phyloP scores from a whole-genome alignment of 37 sponge, comb jelly and placozoan species.

The Tethya wilhelma region DNA sequence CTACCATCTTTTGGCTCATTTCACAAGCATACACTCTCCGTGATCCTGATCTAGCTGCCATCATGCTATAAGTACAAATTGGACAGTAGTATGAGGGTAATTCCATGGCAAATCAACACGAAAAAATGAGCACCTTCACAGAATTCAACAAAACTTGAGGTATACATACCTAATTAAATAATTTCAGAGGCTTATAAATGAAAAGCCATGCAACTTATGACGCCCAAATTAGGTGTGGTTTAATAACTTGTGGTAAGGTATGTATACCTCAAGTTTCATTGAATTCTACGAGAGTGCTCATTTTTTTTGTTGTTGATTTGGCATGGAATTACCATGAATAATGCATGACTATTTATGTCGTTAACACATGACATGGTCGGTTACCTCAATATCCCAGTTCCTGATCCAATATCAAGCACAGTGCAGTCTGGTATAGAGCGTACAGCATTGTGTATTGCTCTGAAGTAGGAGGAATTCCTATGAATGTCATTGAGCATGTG shows the following conservation, averaged over 20 bases:
- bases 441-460: slow-evolving; percentile 49
- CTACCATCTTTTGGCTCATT: slow-evolving; percentile 30
- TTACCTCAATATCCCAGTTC: slow-evolving; percentile 82
- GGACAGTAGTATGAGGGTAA: neutral
- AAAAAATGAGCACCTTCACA: too few relatives aligned
- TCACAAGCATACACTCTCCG: slow-evolving; percentile 70
- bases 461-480: slow-evolving; percentile 50
- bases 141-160: too few relatives aligned
- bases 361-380: neutral
- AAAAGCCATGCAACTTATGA: too few relatives aligned
- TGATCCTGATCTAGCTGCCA: slow-evolving; percentile 68
- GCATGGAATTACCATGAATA: too few relatives aligned
- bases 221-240: too few relatives aligned
- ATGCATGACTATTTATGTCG: neutral
- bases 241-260: too few relatives aligned
- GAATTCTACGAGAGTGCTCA: too few relatives aligned
- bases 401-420: slow-evolving; percentile 79
- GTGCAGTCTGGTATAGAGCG: slow-evolving; percentile 7
- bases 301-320: too few relatives aligned
- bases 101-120: too few relatives aligned
- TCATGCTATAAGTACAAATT: slow-evolving; percentile 51
- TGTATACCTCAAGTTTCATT: too few relatives aligned
- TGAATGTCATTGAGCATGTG: slow-evolving; percentile 73
- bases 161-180: neutral
- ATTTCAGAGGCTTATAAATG: too few relatives aligned